Percentiles rank a stretch among this genome's conserved stretches.
These are phyloP conservation scores for Calliopsis andreniformis DNA, from an alignment of 1,140 invertebrate genomes.

Conservation along the genomic window DNA sequence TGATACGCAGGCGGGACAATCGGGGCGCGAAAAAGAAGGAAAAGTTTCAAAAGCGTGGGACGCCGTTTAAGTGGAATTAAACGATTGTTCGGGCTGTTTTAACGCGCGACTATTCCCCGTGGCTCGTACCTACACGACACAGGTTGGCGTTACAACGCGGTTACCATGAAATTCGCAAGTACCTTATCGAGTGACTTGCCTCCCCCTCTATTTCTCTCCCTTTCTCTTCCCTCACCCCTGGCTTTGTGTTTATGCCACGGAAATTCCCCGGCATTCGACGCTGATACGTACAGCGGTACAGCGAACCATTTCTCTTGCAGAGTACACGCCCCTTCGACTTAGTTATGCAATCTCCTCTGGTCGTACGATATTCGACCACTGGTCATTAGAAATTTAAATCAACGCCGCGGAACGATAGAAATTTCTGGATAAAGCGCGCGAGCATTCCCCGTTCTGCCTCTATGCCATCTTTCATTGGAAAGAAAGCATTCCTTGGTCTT, in stretches of 20 bases:
- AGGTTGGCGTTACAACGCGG: neutral
- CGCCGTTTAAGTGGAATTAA: constrained; percentile 15
- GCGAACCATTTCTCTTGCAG: neutral
- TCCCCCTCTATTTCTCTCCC: neutral
- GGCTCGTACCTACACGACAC: neutral
- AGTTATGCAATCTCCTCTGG: neutral
- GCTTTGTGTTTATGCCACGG: neutral
- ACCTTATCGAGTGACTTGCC: constrained; percentile 1
- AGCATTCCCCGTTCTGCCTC: neutral
- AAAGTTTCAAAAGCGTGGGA: neutral
- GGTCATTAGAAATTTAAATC: constrained; percentile 41
- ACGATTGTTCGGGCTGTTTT: constrained; percentile 11
- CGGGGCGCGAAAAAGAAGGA: neutral
- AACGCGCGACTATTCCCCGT: neutral
- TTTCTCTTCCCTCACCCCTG: too few species aligned
- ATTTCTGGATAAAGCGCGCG: constrained; percentile 1
- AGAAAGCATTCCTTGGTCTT: neutral
- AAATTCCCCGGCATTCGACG: neutral
- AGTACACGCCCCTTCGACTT: neutral
- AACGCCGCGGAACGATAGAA: constrained; percentile 13
- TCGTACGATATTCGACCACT: constrained; percentile 11
- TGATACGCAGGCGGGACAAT: neutral
- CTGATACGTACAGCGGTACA: neutral
- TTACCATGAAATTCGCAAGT: constrained; percentile 8
- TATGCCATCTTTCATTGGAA: neutral